These are phyloP conservation scores for Proteles cristata DNA, from an alignment of 2,113 vertebrate species.

Conservation along the genomic window DNA sequence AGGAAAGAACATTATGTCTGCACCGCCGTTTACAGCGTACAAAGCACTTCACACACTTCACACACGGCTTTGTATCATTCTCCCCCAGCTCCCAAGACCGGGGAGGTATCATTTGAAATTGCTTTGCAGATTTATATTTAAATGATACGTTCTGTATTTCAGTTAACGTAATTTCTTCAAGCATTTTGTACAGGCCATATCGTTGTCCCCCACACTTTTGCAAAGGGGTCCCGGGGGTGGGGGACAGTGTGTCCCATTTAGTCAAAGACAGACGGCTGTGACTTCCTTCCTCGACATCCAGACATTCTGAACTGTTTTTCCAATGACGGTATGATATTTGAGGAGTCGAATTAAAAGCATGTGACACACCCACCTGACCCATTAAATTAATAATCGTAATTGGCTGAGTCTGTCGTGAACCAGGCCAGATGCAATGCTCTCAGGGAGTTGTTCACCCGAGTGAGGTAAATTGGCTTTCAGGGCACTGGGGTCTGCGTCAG, in stretches of 20 bases:
- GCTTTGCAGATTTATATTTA: background rate
- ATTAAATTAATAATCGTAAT: accelerated
- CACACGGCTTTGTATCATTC: accelerated
- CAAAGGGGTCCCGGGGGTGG: accelerated
- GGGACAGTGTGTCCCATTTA: background rate
- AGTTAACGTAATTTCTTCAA: no score
- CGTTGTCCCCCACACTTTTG: accelerated
- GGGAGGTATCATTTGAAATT: accelerated
- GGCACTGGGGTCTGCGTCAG: background rate
- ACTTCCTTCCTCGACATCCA: accelerated
- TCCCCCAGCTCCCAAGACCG: accelerated
- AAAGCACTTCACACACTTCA: accelerated
- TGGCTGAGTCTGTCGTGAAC: background rate
- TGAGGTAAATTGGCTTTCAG: background rate
- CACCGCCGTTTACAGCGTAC: accelerated
- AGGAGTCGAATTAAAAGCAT: background rate
- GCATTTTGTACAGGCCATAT: accelerated
- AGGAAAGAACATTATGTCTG: background rate
- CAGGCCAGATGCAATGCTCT: accelerated
- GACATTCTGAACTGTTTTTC: accelerated
- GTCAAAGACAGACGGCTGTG: accelerated
- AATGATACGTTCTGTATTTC: accelerated
- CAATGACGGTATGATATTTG: accelerated
- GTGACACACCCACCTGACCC: background rate
- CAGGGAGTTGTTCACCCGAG: background rate